Conservation (phyloP, 2,888 invertebrate species). For the Machimus atricapillus region DNA sequence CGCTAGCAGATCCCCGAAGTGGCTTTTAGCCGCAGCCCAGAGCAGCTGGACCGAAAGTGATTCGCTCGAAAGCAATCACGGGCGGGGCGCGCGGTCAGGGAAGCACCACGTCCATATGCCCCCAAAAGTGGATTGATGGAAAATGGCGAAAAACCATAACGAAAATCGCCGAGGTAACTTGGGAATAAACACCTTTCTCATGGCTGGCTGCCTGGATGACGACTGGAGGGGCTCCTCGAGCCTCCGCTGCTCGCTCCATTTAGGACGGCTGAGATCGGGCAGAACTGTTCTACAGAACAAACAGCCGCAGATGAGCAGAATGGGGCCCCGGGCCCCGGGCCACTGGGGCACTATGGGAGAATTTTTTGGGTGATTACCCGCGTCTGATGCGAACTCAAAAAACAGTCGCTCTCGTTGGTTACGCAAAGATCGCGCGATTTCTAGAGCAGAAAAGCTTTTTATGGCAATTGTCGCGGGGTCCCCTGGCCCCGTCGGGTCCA, state of each 20-base stretch:
- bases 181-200: background rate
- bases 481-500: background rate
- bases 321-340: background rate
- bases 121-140: background rate
- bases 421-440: background rate
- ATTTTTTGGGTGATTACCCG: background rate
- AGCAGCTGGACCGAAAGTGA: background rate
- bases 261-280: background rate
- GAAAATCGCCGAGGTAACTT: background rate
- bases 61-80: background rate
- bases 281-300: background rate
- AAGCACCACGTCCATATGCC: background rate
- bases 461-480: background rate
- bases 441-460: background rate
- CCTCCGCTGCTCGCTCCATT: background rate
- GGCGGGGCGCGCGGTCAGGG: background rate
- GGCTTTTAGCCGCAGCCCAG: background rate
- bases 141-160: background rate
- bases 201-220: background rate
- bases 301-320: background rate
- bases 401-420: background rate
- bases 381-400: background rate
- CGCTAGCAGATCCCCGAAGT: background rate
- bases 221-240: background rate
- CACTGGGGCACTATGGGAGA: background rate